Base-by-base conservation (phyloP, 2,797 vertebrate genomes). In the Telmatherina bonti region DNA sequence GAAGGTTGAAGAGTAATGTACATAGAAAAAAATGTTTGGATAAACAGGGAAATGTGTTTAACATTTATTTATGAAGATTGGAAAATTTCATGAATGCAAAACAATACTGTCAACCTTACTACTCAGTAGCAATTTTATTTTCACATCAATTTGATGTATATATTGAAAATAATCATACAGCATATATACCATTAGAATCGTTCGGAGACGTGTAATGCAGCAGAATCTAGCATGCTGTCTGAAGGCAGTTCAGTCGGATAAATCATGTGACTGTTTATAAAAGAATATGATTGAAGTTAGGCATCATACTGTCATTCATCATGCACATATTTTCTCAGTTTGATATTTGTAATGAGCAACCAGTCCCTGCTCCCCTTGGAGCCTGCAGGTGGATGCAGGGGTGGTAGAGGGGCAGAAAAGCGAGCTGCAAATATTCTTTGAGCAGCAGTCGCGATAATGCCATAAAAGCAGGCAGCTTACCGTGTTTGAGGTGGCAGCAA, bases 21-120 rank as follows among this genome's bases (percentile, higher is more conserved):
- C 16, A 22, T 41, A n/a, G 7, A 18, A 41, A 33, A 11, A 13
- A 3, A 12, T 4, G 33, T 26, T 16, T 51, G 2, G 11, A 12
- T 16, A 58, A 31, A 59, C 2, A 3, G 20, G 8, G 20, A 59
- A 27, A 58, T 27, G 22, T 12, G 51, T 8, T 43, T 4, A 24
- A 2, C n/a, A 49, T 51, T 26, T 26, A 3, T 24, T 10, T 30
- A 0, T 31, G 43, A 11, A 49, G 9, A 58, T 43, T 33, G 16
- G 27, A 45, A 43, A 59, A 54, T 59, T 41, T 24, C 7, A 38
- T 36, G n/a, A 66, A 58, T 59, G 4, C n/a, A n/a, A 59, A 51
- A 41, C 1, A 41, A 11, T 43, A 43, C 16, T 9, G 13, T 22
- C 24, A 47, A 9, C 26, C 27, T 52, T 54, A 30, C 16, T 36